Conservation (phyloP, 2,797 vertebrate genomes). For the Apogon talboti region DNA sequence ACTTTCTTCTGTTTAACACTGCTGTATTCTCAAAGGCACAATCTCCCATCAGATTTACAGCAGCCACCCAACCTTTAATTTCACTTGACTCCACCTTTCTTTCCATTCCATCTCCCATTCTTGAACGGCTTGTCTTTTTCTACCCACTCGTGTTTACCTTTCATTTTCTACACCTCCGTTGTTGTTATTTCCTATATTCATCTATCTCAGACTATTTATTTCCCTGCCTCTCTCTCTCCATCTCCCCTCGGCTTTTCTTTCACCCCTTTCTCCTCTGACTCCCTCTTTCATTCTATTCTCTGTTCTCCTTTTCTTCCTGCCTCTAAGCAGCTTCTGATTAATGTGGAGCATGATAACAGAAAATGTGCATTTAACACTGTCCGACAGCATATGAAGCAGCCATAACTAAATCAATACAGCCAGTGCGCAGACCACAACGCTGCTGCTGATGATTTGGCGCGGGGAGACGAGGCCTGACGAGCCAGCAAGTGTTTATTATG, state of each 20-base stretch:
- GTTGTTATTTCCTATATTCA: not conserved
- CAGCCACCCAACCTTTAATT: not conserved
- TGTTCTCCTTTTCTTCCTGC: slow-evolving; percentile 16
- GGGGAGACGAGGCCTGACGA: slow-evolving; percentile 38
- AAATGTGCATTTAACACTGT: slow-evolving; percentile 95
- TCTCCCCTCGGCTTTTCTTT: slow-evolving; percentile 24
- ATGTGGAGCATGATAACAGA: slow-evolving; percentile 81
- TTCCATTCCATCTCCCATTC: not conserved
- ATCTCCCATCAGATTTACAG: slow-evolving; percentile 13
- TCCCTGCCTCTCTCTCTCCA: slow-evolving; percentile 4
- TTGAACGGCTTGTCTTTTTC: slow-evolving; percentile 4
- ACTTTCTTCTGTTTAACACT: slow-evolving; percentile 22
- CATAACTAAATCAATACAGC: slow-evolving; percentile 89
- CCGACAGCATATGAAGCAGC: slow-evolving; percentile 89
- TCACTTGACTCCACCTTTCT: not conserved
- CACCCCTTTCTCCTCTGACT: slow-evolving; percentile 6
- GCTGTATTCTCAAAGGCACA: slow-evolving; percentile 23
- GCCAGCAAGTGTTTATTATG: slow-evolving; percentile 64
- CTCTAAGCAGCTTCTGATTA: slow-evolving; percentile 73
- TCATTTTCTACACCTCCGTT: not conserved
- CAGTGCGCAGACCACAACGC: slow-evolving; percentile 68
- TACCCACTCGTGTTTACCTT: not conserved
- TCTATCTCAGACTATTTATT: slow-evolving; percentile 4
- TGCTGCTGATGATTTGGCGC: slow-evolving; percentile 55
- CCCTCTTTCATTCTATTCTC: slow-evolving; percentile 12